Evolutionary conservation across 2,797 vertebrate genomes (phyloP).

Genomic region (Cynopterus sphinx): DNA sequence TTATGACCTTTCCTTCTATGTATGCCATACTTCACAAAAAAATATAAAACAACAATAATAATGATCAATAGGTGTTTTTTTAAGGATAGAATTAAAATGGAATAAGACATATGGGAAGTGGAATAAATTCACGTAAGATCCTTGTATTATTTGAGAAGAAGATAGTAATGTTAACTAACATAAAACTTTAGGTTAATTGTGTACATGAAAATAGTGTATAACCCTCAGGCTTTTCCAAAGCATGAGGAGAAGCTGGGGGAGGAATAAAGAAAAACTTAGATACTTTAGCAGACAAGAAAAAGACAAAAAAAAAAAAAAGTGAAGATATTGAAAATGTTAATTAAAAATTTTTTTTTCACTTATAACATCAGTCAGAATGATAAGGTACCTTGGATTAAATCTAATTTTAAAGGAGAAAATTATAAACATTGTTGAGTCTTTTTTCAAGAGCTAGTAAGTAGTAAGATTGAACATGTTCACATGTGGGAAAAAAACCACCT

Average conservation of each 20-base stretch:
- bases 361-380: neutral
- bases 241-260: neutral
- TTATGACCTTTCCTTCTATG: neutral
- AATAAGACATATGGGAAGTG: neutral
- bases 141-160: neutral
- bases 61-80: neutral
- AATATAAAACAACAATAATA: neutral
- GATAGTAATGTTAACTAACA: neutral
- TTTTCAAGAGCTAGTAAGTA: neutral
- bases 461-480: neutral
- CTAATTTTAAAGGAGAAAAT: neutral
- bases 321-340: neutral
- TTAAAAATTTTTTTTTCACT: neutral
- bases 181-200: neutral
- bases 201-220: neutral
- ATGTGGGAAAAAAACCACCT: neutral
- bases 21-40: neutral
- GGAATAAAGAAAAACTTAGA: neutral
- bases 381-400: neutral
- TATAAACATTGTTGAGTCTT: neutral
- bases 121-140: constrained; percentile 1
- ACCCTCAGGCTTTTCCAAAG: neutral
- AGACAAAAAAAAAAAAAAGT: neutral
- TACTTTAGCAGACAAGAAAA: constrained; percentile 13
- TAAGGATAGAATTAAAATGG: neutral